Evolutionary conservation across 2,113 vertebrate species (phyloP).

Genomic region (Phainopepla nitens): DNA sequence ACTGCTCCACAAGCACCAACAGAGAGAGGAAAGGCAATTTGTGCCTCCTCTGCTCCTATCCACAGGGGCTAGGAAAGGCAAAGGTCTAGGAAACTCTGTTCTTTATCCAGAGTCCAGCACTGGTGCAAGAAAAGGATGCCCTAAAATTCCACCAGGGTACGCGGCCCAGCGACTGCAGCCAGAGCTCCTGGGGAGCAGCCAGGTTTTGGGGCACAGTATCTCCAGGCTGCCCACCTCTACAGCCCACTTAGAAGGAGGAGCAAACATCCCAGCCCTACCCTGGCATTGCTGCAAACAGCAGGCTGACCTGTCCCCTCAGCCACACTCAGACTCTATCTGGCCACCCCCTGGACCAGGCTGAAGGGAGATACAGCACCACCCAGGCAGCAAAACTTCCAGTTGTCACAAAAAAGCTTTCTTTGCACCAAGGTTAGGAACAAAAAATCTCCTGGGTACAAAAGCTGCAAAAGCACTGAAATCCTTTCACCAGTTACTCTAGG

Average conservation of each 20-base stretch:
- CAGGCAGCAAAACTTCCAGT: not conserved
- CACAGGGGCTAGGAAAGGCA: not conserved
- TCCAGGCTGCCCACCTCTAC: not conserved
- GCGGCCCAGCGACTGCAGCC: not conserved
- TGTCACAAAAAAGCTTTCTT: not conserved
- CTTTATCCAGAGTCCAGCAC: accelerated
- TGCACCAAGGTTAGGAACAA: not conserved
- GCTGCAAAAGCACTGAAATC: not conserved
- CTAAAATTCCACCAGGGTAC: not conserved
- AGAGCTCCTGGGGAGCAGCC: not conserved
- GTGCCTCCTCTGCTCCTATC: not conserved
- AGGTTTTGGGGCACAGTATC: not conserved
- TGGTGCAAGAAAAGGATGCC: not conserved
- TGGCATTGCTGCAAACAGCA: not conserved
- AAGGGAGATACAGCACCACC: not conserved
- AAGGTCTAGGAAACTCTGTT: no score
- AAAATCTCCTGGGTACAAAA: conserved; percentile 9
- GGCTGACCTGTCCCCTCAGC: not conserved
- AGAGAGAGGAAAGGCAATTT: not conserved
- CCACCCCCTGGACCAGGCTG: not conserved
- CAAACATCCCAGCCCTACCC: not conserved
- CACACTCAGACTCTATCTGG: no score
- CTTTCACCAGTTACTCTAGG: conserved; percentile 24
- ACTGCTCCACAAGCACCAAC: not conserved
- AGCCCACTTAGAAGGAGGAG: not conserved